Evolutionary conservation across 2,797 vertebrate species (phyloP).

Genomic region (Chloroceryle amazona): DNA sequence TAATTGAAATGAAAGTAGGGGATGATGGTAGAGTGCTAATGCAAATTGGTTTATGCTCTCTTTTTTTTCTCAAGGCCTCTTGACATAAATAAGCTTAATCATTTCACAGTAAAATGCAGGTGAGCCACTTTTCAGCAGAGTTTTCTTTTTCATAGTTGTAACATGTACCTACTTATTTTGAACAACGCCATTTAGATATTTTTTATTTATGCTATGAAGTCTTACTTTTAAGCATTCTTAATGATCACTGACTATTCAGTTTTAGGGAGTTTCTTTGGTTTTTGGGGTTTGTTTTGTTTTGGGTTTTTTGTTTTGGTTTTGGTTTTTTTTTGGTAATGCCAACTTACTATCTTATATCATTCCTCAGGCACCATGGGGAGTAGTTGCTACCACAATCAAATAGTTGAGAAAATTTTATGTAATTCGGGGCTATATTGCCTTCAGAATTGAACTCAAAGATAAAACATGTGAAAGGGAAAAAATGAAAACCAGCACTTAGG

Average conservation of each 20-base stretch:
- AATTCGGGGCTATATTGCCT: not conserved
- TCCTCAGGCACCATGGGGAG: not conserved
- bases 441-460: not conserved
- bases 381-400: not conserved
- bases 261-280: not conserved
- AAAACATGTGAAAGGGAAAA: not conserved
- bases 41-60: slow-evolving; percentile 83
- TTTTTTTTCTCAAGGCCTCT: slow-evolving; percentile 85
- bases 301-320: not conserved
- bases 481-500: not conserved
- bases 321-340: not conserved
- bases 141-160: slow-evolving; percentile 58
- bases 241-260: not conserved
- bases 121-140: slow-evolving; percentile 74
- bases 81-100: slow-evolving; percentile 93
- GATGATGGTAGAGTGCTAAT: slow-evolving; percentile 79
- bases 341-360: not conserved
- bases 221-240: slow-evolving; percentile 24
- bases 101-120: slow-evolving; percentile 83
- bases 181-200: not conserved
- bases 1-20: slow-evolving; percentile 92
- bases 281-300: no score
- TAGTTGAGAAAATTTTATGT: not conserved
- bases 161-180: slow-evolving; percentile 80
- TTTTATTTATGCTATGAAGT: slow-evolving; percentile 19